Evolutionary conservation across 2,113 vertebrate species (phyloP), one percentile per base, ranked within the genome.

Genomic region (Phylloscopus whistleri): DNA sequence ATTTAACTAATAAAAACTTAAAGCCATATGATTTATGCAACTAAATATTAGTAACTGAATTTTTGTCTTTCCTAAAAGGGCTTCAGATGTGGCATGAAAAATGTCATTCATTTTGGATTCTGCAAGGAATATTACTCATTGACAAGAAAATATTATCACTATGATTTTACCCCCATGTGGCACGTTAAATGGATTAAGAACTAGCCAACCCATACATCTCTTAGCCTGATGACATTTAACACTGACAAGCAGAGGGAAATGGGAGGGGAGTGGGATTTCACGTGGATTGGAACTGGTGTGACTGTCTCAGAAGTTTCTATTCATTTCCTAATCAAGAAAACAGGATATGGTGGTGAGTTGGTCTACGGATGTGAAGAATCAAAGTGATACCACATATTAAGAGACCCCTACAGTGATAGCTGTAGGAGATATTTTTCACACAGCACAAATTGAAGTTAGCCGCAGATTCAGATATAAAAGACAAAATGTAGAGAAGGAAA

Each of bases 281-380:
- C 6, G 27, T 2, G 3, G 9, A 9, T 46, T 59, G 4, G 7
- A 62, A 31, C 7, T 59, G 4, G 4, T 30, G 33, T 39, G 30
- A 26, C 27, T 58, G 9, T 37, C 11, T 75, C 31, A 49, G n/a
- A 74, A 89, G 46, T 7, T 56, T 69, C 64, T 52, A 13, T 35
- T 72, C 13, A 13, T 58, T 72, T 7, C 13, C 9, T 62, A 51
- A 85, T 35, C 6, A 48, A 37, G 41, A 67, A 84, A n/a, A 51
- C 3, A 1, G 1, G 18, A 30, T 43, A 39, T 67, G 8, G 4
- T 76, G 17, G 13, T 35, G 33, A 85, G 7, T 26, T 1, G 0
- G 24, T 58, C 26, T 46, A 68, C 4, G 31, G 31, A 33, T n/a
- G 28, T 26, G 20, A 85, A 27, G 20, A 49, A 70, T 67, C 46